Conservation (phyloP, 2,888 invertebrate species). For the Ctena decussata region DNA sequence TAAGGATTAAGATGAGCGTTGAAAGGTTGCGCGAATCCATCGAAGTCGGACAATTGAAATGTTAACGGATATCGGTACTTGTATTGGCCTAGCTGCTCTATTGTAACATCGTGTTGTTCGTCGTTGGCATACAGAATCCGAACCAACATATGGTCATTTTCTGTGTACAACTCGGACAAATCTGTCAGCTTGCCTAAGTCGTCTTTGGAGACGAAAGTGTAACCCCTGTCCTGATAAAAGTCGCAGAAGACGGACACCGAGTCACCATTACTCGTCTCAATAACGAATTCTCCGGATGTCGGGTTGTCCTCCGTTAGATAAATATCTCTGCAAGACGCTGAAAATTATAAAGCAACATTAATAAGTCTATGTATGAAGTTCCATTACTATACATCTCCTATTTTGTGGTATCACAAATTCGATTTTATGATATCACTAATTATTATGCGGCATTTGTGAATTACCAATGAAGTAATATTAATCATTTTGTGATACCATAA, state of each 20-base stretch:
- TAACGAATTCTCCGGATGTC: background rate
- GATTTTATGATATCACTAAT: too few relatives aligned
- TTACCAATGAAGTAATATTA: too few relatives aligned
- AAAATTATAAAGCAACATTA: too few relatives aligned
- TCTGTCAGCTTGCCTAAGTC: background rate
- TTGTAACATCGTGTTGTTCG: slow-evolving; percentile 8
- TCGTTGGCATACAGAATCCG: background rate
- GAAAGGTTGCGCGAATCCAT: background rate
- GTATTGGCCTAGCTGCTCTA: background rate
- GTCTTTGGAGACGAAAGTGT: background rate
- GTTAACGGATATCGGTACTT: background rate
- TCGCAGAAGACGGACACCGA: slow-evolving; percentile 12
- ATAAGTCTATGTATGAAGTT: too few relatives aligned
- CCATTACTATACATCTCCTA: too few relatives aligned
- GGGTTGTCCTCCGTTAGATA: background rate
- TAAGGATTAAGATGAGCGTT: background rate
- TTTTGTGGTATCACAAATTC: too few relatives aligned
- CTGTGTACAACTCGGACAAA: background rate
- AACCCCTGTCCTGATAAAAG: slow-evolving; percentile 5
- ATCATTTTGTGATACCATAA: too few relatives aligned
- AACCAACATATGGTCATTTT: background rate
- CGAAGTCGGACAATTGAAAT: background rate
- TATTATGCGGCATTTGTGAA: too few relatives aligned
- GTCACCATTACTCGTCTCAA: background rate
- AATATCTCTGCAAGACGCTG: slow-evolving; percentile 12